Evolutionary conservation across 53 echinoderm and acorn worm genomes (phyloP), one percentile per base, ranked within the genome.

Genomic region (Hippasteria phrygiana): DNA sequence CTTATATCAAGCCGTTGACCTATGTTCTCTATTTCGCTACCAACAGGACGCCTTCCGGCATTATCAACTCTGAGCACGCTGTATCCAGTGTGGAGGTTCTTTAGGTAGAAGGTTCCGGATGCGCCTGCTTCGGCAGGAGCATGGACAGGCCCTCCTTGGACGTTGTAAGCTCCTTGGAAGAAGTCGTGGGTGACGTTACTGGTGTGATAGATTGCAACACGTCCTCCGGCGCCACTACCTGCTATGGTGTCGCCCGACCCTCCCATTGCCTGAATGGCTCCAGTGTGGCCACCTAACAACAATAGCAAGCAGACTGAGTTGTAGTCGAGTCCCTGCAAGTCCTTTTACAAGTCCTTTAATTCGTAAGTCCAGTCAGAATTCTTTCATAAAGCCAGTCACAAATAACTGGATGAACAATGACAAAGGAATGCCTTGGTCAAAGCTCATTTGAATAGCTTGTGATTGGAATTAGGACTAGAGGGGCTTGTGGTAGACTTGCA

Each of bases 121-220:
- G 94, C 91, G 11, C 96, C 96, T 8, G 94, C 85, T 62, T 96
- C 96, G 22, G 91, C 91, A 14, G 77, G 76, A 9, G 76, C 9
- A 14, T 75, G 50, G 27, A 94, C 83, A 55, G 91, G 86, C 51
- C 96, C 96, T 64, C 96, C 96, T 17, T 94, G 85, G 38, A 87
- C 66, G 50, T 87, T 71, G 53, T 81, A 94, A 43, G 65, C 81
- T 41, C 96, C 96, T 55, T 90, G 93, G 87, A 88, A 96, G 90
- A 92, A 87, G 40, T 91, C 94, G 42, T 96, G 96, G 63, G 96
- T 96, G 29, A 96, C 89, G 66, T 96, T 96, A 59, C 67, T 91
- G 74, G 88, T 78, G 89, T 94, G 92, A 51, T 96, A 92, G 74
- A 93, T 88, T 62, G 96, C 89, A 9, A 96, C 76, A 22, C 96